A percentile compares a stretch with the other conserved stretches of the same genome.
These are phyloP conservation scores for Philhelius pedissequus DNA, from an alignment of 2,888 invertebrate species.

Conservation along the genomic window DNA sequence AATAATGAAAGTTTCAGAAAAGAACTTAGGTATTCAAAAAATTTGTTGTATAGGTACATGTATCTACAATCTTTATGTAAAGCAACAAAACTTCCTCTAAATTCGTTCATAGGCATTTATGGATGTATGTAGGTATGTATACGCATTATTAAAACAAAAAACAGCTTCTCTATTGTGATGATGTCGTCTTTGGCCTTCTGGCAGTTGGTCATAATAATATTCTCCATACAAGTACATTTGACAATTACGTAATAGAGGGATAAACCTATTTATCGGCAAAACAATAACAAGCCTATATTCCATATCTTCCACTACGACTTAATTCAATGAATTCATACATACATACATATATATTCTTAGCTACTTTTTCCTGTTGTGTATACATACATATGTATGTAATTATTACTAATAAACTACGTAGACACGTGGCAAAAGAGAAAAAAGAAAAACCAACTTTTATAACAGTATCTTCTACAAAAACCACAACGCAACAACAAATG, in stretches of 20 bases:
- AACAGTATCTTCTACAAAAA: neutral
- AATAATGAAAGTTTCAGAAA: no score
- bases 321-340: no score
- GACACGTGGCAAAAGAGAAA: neutral
- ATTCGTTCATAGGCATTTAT: neutral
- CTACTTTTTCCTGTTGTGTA: neutral
- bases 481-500: neutral
- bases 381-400: neutral
- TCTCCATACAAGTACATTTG: neutral
- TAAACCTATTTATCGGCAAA: conserved; percentile 26
- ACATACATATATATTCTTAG: neutral
- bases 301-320: conserved; percentile 24
- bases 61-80: neutral
- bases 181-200: neutral
- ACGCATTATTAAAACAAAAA: neutral
- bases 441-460: neutral
- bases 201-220: neutral
- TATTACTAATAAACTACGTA: conserved; percentile 8
- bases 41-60: no score
- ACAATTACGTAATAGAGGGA: conserved; percentile 29
- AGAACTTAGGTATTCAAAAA: neutral
- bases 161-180: neutral
- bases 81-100: neutral
- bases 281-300: conserved; percentile 22
- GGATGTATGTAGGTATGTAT: no score